Percentiles rank a stretch among this genome's conserved stretches.
phyloP scores from a whole-genome alignment of 2,113 vertebrate genomes.

The Colius striatus region DNA sequence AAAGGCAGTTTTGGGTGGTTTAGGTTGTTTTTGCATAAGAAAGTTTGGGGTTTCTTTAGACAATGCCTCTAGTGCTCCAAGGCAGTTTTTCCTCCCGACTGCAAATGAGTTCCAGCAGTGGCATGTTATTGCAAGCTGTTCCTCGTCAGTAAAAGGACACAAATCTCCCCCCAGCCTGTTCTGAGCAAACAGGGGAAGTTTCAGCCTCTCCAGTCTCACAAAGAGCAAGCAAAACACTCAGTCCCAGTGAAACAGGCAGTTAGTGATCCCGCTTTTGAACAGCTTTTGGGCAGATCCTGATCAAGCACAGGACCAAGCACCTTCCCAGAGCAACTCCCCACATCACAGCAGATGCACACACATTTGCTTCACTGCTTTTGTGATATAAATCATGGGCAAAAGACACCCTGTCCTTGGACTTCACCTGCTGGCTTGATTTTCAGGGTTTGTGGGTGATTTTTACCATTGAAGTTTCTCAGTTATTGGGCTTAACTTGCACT shows the following conservation, averaged over 20 bases:
- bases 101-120: neutral
- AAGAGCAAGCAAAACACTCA: neutral
- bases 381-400: neutral
- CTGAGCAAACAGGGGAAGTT: neutral
- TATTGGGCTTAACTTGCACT: neutral
- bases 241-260: neutral
- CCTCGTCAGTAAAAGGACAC: neutral
- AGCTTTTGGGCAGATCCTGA: neutral
- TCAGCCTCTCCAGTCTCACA: fast-evolving
- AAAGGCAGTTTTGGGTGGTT: neutral
- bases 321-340: neutral
- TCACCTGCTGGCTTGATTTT: neutral
- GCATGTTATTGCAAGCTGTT: neutral
- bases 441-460: neutral
- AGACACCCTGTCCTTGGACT: neutral
- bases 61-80: neutral
- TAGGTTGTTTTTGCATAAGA: neutral
- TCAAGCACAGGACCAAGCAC: neutral
- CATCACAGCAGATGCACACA: neutral
- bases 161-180: neutral
- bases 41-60: neutral
- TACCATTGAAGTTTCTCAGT: neutral
- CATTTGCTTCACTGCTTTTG: neutral
- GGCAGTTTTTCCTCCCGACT: neutral
- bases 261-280: neutral